Base-by-base conservation (phyloP, 2,797 vertebrate genomes). In the Lophius americanus region DNA sequence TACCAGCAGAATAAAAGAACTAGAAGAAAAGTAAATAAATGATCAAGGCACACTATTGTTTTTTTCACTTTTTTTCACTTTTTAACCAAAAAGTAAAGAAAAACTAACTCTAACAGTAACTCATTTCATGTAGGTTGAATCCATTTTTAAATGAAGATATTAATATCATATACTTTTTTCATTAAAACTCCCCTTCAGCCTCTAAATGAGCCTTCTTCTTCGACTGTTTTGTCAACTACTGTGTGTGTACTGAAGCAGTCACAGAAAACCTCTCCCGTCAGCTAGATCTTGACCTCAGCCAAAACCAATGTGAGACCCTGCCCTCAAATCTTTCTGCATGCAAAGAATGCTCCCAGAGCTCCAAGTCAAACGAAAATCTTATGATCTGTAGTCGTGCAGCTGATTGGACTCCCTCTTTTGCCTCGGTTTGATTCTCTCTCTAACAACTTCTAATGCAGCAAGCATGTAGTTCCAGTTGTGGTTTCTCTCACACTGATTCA, bases 351-450 rank as follows among this genome's bases (percentile, higher is more conserved):
- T 12, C 41, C 0, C n/a, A 58, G 58, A 61, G 49, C 42, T 88
- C 85, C 85, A 87, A 88, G 84, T 79, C 78, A 82, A 88, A 88
- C 73, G 64, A 75, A 66, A 59, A 72, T 81, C 86, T 79, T 87
- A 33, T 77, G 86, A 84, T 75, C 60, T 23, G 38, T 13, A 6
- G 66, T 38, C 2, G 50, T 55, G 60, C 76, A 79, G 78, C 65
- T 75, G 72, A 70, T 74, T 57, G 44, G 60, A 52, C 61, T 73
- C 56, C 53, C 67, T 73, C 38, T 55, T 57, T 62, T 36, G 57
- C 13, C 42, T 62, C 53, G 3, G 10, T 70, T 64, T 49, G n/a
- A 68, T 47, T 66, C 12, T 23, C 23, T 23, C 23, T 23, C 23
- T 52, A 59, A 61, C 70, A 51, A 38, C 36, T 43, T 54, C 60